A percentile compares a stretch with the other conserved stretches of the same genome.
Conservation (phyloP, 2,113 vertebrate genomes). For the Morone saxatilis region DNA sequence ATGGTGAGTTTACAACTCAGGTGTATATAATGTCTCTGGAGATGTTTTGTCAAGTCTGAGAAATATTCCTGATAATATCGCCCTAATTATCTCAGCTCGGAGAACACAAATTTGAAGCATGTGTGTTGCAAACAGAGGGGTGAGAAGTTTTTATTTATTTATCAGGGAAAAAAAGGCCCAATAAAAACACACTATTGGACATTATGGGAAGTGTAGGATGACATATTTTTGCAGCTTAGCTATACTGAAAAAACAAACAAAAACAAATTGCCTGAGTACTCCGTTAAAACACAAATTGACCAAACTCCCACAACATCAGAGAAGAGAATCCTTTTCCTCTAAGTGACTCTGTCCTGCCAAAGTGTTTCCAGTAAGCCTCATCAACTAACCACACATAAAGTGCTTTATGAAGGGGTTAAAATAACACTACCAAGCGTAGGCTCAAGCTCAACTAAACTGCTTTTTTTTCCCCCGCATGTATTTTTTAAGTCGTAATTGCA, state of each 20-base stretch:
- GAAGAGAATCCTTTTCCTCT: background rate
- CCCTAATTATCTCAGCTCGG: too few relatives aligned
- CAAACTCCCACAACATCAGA: background rate
- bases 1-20: too few relatives aligned
- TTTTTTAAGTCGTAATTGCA: conserved; percentile 36
- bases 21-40: too few relatives aligned
- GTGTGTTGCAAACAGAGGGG: background rate
- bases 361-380: conserved; percentile 45
- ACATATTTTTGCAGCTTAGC: background rate
- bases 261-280: background rate
- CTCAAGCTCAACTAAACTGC: background rate
- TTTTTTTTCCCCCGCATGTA: background rate
- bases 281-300: background rate
- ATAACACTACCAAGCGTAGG: conserved; percentile 20
- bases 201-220: background rate
- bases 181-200: background rate
- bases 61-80: too few relatives aligned
- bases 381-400: conserved; percentile 22
- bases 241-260: background rate
- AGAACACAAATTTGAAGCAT: too few relatives aligned
- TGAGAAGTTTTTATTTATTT: background rate
- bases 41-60: too few relatives aligned
- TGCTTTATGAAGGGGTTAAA: conserved; percentile 34
- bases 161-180: background rate
- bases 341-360: conserved; percentile 15